A percentile compares a stretch with the other conserved stretches of the same genome.
phyloP scores from a whole-genome alignment of 2,113 vertebrate species.

The Xerus inauris region DNA sequence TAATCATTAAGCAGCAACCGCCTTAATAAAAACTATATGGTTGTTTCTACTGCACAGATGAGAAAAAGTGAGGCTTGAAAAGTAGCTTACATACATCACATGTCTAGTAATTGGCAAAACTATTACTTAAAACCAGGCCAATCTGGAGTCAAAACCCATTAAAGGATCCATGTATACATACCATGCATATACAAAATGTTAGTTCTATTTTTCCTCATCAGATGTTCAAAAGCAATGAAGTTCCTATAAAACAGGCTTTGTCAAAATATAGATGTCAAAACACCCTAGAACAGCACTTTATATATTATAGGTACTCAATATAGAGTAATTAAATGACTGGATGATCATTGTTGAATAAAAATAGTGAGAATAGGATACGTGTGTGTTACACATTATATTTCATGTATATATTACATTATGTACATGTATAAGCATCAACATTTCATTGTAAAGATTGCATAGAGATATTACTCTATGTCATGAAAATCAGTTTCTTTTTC shows the following conservation, averaged over 20 bases:
- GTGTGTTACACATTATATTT: not conserved
- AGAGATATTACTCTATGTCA: not conserved
- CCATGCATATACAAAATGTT: not conserved
- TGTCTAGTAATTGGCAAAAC: not conserved
- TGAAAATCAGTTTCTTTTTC: not conserved
- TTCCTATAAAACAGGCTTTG: not conserved
- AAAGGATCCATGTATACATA: not conserved
- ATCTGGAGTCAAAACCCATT: not conserved
- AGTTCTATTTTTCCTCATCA: not conserved
- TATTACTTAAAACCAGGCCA: not conserved
- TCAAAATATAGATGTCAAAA: not conserved
- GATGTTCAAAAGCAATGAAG: not conserved
- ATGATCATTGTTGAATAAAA: not conserved
- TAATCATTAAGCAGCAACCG: not conserved
- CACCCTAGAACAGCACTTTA: not conserved
- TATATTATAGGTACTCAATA: not conserved
- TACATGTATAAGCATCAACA: not conserved
- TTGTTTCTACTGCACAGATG: not conserved
- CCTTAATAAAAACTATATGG: not conserved
- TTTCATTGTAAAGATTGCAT: constrained; percentile 28
- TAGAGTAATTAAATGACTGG: not conserved
- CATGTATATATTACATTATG: not conserved
- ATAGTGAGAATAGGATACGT: not conserved
- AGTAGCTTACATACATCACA: not conserved
- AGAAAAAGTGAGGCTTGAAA: constrained; percentile 38